These are phyloP conservation scores for Lasioglossum oenotherae DNA, from an alignment of 2,888 invertebrate genomes.

Conservation along the genomic window DNA sequence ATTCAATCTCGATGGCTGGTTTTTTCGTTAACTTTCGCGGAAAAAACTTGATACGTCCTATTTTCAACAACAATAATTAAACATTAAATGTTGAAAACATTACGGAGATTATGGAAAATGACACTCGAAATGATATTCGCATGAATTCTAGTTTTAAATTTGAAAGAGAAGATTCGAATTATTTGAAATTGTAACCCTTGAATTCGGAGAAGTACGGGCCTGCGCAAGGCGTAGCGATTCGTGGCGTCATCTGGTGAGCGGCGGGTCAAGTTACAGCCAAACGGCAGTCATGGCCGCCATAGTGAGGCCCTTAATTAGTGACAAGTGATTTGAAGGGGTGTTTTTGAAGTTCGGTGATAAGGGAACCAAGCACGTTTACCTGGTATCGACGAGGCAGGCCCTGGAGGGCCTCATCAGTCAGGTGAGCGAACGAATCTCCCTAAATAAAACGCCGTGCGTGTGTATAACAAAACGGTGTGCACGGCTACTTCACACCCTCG, in stretches of 20 bases:
- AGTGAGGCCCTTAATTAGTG: slow-evolving; percentile 76
- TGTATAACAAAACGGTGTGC: slow-evolving; percentile 17
- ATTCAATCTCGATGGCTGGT: neutral
- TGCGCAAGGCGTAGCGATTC: neutral
- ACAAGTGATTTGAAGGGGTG: slow-evolving; percentile 75
- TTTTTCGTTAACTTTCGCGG: neutral
- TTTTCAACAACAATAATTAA: neutral
- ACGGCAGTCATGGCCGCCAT: slow-evolving; percentile 78
- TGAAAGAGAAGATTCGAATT: neutral
- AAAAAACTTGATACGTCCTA: neutral
- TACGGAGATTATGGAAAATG: neutral
- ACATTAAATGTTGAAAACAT: neutral
- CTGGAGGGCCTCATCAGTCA: slow-evolving; percentile 60
- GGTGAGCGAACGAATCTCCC: slow-evolving; percentile 67
- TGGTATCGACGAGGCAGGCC: slow-evolving; percentile 51
- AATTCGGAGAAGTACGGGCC: neutral
- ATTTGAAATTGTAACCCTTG: neutral
- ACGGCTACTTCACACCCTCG: slow-evolving; percentile 55
- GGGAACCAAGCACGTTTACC: slow-evolving; percentile 55
- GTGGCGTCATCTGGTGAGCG: slow-evolving; percentile 57
- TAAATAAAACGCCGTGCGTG: slow-evolving; percentile 32
- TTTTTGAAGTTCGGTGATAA: slow-evolving; percentile 68
- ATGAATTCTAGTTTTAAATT: neutral
- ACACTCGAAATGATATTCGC: neutral
- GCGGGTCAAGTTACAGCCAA: slow-evolving; percentile 30